Conservation (phyloP, 2,113 vertebrate genomes). For the Axis porcinus region DNA sequence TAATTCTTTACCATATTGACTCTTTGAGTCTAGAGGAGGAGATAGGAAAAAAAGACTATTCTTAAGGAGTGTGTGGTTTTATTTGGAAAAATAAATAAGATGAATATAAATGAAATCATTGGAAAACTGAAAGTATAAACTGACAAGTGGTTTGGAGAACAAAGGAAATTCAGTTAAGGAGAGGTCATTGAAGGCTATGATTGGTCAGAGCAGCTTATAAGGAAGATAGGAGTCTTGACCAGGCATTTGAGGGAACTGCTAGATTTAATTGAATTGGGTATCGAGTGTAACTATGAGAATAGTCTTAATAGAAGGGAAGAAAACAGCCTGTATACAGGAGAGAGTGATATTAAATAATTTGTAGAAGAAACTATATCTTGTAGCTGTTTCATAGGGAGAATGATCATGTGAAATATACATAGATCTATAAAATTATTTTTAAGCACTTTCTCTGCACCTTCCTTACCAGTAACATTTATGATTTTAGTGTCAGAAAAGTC, state of each 20-base stretch:
- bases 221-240: neutral
- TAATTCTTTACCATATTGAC: neutral
- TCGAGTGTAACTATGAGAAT: neutral
- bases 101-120: slow-evolving; percentile 29
- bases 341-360: slow-evolving; percentile 16
- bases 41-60: neutral
- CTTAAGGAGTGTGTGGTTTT: neutral
- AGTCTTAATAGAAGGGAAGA: neutral
- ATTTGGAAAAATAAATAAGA: neutral
- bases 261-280: neutral
- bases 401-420: neutral
- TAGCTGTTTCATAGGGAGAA: neutral
- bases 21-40: neutral
- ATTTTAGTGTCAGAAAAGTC: slow-evolving; percentile 31
- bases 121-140: neutral
- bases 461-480: neutral
- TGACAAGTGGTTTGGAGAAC: neutral
- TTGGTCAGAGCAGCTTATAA: neutral
- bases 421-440: slow-evolving; percentile 25
- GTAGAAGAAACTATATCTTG: neutral
- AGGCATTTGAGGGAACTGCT: slow-evolving; percentile 1
- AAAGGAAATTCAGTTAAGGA: neutral
- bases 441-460: neutral
- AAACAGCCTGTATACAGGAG: neutral
- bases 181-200: neutral